These are phyloP conservation scores for Leptodirus hochenwartii DNA, from an alignment of 2,888 invertebrate genomes.

Conservation along the genomic window DNA sequence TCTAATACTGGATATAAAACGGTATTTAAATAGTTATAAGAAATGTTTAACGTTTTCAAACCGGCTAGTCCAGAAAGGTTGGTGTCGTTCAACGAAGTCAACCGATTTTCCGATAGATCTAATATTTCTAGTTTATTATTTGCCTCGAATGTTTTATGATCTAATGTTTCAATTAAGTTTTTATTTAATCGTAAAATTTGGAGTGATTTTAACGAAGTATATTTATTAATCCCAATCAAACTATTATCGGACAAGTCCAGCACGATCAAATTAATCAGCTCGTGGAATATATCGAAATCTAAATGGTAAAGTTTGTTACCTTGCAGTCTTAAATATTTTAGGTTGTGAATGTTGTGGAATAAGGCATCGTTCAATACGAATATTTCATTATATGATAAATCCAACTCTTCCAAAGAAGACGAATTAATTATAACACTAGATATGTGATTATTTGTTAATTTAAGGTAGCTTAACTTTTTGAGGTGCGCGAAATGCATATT, in stretches of 20 bases:
- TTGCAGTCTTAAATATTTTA: slow-evolving; percentile 4
- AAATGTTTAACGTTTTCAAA: slow-evolving; percentile 20
- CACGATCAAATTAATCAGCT: slow-evolving; percentile 11
- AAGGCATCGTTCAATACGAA: slow-evolving; percentile 4
- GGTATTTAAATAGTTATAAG: slow-evolving; percentile 18
- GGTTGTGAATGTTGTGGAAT: neutral
- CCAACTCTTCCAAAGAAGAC: slow-evolving; percentile 15
- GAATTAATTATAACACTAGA: slow-evolving; percentile 12
- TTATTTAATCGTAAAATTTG: slow-evolving; percentile 16
- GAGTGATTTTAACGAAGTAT: slow-evolving; percentile 13
- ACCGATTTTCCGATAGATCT: slow-evolving; percentile 19
- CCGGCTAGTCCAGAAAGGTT: slow-evolving; percentile 16
- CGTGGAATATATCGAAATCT: slow-evolving; percentile 10
- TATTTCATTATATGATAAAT: slow-evolving; percentile 16
- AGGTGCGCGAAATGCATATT: slow-evolving; percentile 10
- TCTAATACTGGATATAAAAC: slow-evolving; percentile 18
- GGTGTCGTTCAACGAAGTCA: slow-evolving; percentile 13
- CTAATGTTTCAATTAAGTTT: slow-evolving; percentile 17
- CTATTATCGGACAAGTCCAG: slow-evolving; percentile 17
- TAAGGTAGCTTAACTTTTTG: slow-evolving; percentile 9
- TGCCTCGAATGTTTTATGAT: slow-evolving; percentile 15
- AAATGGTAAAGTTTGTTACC: slow-evolving; percentile 8
- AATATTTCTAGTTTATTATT: slow-evolving; percentile 16
- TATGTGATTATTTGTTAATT: slow-evolving; percentile 11
- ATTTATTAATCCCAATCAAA: slow-evolving; percentile 14